Evolutionary conservation across 2,888 invertebrate species (phyloP).

Genomic region (Hyposoter didymator): DNA sequence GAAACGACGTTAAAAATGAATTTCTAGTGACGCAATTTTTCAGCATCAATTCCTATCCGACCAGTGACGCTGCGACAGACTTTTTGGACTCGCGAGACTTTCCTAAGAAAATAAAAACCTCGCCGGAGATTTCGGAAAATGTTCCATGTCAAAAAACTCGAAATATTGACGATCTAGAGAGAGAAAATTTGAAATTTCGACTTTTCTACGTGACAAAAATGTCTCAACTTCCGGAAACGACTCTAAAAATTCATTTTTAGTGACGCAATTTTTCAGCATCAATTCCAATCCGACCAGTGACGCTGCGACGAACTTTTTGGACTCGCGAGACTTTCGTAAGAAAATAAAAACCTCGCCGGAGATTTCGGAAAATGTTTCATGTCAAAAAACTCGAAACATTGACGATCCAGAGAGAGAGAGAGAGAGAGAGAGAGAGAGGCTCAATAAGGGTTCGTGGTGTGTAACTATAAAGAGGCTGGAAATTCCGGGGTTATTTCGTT

Average conservation of each 20-base stretch:
- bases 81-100: background rate
- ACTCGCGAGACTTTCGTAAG: background rate
- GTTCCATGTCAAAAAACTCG: slow-evolving; percentile 12
- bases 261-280: background rate
- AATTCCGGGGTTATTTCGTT: slow-evolving; percentile 64
- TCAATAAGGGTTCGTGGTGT: slow-evolving; percentile 37
- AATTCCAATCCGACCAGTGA: slow-evolving; percentile 6
- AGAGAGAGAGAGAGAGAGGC: background rate
- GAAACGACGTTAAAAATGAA: too few species aligned
- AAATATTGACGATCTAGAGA: slow-evolving; percentile 30
- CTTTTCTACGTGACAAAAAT: too few species aligned
- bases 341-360: background rate
- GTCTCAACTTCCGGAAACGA: too few species aligned
- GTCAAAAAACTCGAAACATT: slow-evolving; percentile 28
- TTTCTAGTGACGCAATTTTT: background rate
- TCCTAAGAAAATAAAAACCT: background rate
- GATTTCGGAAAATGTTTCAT: slow-evolving; percentile 1
- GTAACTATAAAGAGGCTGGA: slow-evolving; percentile 59
- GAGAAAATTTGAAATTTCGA: too few species aligned
- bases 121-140: background rate
- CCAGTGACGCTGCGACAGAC: slow-evolving; percentile 13
- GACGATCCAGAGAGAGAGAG: slow-evolving; percentile 5
- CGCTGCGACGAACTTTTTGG: background rate
- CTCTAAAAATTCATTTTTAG: too few species aligned
- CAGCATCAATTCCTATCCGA: background rate